phyloP scores from a whole-genome alignment of 2,888 invertebrate genomes.

The Campaea margaritaria region DNA sequence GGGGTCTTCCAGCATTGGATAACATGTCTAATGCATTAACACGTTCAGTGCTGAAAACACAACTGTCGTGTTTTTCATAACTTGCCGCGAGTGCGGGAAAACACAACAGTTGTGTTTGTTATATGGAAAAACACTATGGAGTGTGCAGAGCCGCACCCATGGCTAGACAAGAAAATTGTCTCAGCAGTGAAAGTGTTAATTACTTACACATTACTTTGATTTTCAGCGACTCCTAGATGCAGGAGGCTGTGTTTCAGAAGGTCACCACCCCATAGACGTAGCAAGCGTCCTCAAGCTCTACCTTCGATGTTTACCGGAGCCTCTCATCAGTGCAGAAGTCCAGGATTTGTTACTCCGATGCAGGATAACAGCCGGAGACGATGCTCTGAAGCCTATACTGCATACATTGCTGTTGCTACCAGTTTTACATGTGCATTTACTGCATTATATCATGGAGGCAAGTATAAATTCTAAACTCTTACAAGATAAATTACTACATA shows the following conservation, averaged over 20 bases:
- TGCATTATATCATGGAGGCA: conserved; percentile 93
- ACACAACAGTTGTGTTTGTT: too few relatives aligned
- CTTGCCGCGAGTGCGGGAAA: too few relatives aligned
- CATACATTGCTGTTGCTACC: conserved; percentile 91
- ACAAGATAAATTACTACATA: too few relatives aligned
- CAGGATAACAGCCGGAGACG: conserved; percentile 83
- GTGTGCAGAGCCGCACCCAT: too few relatives aligned
- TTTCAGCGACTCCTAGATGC: conserved; percentile 88
- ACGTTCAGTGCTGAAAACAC: too few relatives aligned
- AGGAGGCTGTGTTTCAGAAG: conserved; percentile 88
- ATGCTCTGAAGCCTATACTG: conserved; percentile 87
- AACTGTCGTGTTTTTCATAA: too few relatives aligned
- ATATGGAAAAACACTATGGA: too few relatives aligned
- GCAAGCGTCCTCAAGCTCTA: conserved; percentile 94
- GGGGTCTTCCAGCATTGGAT: too few relatives aligned
- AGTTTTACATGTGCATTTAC: conserved; percentile 89
- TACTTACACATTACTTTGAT: not conserved
- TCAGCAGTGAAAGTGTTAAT: too few relatives aligned
- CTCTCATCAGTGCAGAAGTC: conserved; percentile 89
- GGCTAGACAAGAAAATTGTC: too few relatives aligned
- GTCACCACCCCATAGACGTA: conserved; percentile 92
- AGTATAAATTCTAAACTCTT: too few relatives aligned
- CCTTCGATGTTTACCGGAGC: conserved; percentile 93
- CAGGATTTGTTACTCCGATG: conserved; percentile 92
- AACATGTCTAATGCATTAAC: too few relatives aligned